A percentile compares a stretch with the other conserved stretches of the same genome.
These are phyloP conservation scores for Hippotragus niger DNA, from an alignment of 2,113 vertebrate genomes.

Conservation along the genomic window DNA sequence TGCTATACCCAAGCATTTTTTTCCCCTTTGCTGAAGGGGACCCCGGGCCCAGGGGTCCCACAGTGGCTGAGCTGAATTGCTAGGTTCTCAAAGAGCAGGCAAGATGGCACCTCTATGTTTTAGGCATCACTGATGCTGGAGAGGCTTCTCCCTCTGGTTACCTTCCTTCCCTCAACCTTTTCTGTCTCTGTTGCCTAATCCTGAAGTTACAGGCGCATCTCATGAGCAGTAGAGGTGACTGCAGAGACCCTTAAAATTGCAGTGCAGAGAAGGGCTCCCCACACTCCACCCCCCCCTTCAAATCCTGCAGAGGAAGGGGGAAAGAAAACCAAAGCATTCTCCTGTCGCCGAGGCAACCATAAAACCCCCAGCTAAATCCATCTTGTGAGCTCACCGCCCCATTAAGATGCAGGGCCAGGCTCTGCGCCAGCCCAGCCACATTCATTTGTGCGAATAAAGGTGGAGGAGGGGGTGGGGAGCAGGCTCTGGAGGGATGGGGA, in stretches of 20 bases:
- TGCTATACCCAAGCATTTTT: background rate
- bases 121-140: background rate
- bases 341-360: slow-evolving; percentile 72
- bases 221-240: slow-evolving; percentile 44
- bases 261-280: background rate
- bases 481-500: slow-evolving; percentile 66
- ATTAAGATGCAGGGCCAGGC: slow-evolving; percentile 79
- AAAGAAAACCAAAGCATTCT: slow-evolving; percentile 75
- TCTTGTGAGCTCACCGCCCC: slow-evolving; percentile 76
- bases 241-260: slow-evolving; percentile 28
- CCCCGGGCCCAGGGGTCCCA: background rate
- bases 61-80: background rate
- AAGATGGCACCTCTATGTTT: background rate
- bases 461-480: slow-evolving; percentile 65
- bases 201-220: background rate
- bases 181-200: background rate
- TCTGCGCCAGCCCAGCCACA: slow-evolving; percentile 72
- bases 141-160: background rate
- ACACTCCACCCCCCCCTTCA: slow-evolving; percentile 31
- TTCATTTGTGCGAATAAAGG: slow-evolving; percentile 75
- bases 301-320: slow-evolving; percentile 64
- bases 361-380: slow-evolving; percentile 75
- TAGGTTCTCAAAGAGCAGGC: background rate
- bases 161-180: background rate
- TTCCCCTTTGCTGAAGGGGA: background rate